Percentiles rank a stretch among this genome's conserved stretches.
phyloP scores from a whole-genome alignment of 2,888 invertebrate species.

The Ischnura elegans region DNA sequence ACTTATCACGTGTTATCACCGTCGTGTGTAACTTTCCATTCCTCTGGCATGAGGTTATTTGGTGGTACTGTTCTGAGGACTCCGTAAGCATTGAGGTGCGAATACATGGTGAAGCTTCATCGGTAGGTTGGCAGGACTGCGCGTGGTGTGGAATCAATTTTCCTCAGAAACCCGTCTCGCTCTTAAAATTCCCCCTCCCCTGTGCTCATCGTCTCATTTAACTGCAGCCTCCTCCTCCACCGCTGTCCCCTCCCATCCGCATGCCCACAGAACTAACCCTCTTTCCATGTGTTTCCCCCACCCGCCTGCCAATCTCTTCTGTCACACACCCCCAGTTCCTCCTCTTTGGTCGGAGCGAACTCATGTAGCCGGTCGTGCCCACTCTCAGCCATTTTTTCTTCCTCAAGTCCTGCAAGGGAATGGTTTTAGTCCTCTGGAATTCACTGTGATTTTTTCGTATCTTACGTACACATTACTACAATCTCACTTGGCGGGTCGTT shows the following conservation, averaged over 20 bases:
- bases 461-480: background rate
- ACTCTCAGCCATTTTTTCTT: background rate
- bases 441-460: background rate
- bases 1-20: no score
- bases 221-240: background rate
- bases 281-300: background rate
- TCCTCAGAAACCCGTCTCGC: conserved; percentile 24
- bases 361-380: background rate
- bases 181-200: background rate
- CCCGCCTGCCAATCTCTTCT: background rate
- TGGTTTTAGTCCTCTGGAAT: background rate
- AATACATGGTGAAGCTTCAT: background rate
- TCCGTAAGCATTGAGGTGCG: no score
- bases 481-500: no score
- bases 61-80: no score
- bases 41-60: no score
- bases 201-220: background rate
- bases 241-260: background rate
- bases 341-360: background rate
- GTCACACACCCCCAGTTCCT: background rate
- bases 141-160: conserved; percentile 4
- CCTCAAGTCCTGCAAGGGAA: background rate
- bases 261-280: background rate
- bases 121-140: background rate
- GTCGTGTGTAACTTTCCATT: no score